Conservation (phyloP, 1,140 invertebrate species). For the Neuroterus valhalla region DNA sequence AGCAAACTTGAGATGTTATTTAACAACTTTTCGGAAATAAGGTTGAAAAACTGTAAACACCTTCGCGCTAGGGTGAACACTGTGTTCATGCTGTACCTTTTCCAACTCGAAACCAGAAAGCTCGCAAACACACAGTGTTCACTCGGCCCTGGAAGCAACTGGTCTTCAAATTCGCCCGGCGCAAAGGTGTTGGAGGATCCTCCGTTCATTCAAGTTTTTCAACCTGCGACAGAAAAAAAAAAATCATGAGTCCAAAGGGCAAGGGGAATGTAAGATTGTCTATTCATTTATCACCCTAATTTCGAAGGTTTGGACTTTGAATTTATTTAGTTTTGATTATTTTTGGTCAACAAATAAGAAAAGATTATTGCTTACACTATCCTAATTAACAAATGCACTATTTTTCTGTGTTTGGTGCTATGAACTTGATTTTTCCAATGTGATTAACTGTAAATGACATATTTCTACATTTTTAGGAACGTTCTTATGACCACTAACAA, state of each 20-base stretch:
- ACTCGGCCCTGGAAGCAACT: neutral
- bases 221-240: neutral
- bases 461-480: too few relatives aligned
- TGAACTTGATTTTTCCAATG: too few relatives aligned
- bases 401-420: too few relatives aligned
- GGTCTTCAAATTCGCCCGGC: neutral
- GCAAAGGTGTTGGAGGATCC: slow-evolving; percentile 12
- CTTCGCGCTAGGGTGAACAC: slow-evolving; percentile 7
- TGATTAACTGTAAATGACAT: too few relatives aligned
- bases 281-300: too few relatives aligned
- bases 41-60: slow-evolving; percentile 17
- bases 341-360: too few relatives aligned
- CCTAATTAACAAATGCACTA: too few relatives aligned
- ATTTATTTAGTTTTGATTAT: too few relatives aligned
- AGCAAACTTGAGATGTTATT: neutral
- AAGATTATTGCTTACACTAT: too few relatives aligned
- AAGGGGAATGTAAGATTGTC: neutral
- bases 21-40: neutral
- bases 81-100: neutral
- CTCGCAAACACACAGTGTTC: neutral
- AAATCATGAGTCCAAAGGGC: neutral
- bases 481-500: too few relatives aligned
- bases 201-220: slow-evolving; percentile 9
- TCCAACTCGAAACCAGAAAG: neutral
- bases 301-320: too few relatives aligned